Evolutionary conservation across 1,140 invertebrate genomes (phyloP).

Genomic region (Brachionus rubens): DNA sequence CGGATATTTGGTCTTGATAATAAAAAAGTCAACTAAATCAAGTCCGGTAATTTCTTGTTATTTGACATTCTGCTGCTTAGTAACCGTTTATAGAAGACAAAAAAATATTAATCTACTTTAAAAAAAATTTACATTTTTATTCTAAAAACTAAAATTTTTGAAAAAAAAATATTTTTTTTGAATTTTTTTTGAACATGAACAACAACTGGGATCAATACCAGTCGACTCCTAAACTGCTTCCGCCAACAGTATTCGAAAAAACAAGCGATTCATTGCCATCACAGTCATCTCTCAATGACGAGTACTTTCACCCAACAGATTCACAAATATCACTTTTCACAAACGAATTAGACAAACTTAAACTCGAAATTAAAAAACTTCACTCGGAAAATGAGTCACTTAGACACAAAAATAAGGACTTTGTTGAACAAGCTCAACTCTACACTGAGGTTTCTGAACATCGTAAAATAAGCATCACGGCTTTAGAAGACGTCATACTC

Average conservation of each 20-base stretch:
- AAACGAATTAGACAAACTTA: conserved; percentile 25
- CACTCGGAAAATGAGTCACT: conserved; percentile 28
- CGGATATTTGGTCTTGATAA: no score
- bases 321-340: conserved; percentile 12
- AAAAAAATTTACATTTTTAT: no score
- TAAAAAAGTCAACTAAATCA: no score
- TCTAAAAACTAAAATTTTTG: neutral
- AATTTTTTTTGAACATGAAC: neutral
- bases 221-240: conserved; percentile 40
- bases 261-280: conserved; percentile 22
- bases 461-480: conserved; percentile 10
- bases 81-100: no score
- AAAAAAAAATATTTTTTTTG: neutral
- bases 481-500: conserved; percentile 27
- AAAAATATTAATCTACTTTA: no score
- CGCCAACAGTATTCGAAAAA: conserved; percentile 35
- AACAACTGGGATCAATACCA: conserved; percentile 38
- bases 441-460: conserved; percentile 37
- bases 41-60: no score
- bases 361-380: conserved; percentile 33
- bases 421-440: conserved; percentile 38
- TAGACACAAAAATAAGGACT: neutral
- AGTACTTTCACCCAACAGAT: conserved; percentile 3
- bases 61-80: no score
- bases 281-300: conserved; percentile 1